A percentile compares a stretch with the other conserved stretches of the same genome.
Evolutionary conservation across 2,113 vertebrate species (phyloP).

Genomic region (Zosterops japonicus): DNA sequence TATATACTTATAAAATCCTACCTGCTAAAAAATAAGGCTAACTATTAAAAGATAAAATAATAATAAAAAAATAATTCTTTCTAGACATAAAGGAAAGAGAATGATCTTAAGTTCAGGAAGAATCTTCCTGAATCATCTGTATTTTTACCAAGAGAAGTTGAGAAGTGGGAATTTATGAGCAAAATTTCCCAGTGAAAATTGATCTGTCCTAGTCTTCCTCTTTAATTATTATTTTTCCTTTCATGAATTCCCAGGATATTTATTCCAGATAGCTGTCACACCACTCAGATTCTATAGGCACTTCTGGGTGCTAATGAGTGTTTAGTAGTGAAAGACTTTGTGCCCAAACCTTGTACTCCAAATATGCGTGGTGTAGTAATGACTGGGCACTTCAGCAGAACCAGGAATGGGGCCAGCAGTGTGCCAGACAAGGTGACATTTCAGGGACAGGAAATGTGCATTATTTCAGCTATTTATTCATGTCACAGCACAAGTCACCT

Average conservation of each 20-base stretch:
- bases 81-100: background rate
- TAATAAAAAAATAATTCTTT: background rate
- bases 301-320: background rate
- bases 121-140: background rate
- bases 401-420: background rate
- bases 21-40: background rate
- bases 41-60: background rate
- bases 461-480: background rate
- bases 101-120: background rate
- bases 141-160: background rate
- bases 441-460: background rate
- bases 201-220: background rate
- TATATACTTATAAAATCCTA: background rate
- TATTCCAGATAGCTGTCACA: background rate
- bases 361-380: rapidly evolving
- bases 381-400: background rate
- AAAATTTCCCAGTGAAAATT: background rate
- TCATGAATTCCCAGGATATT: background rate
- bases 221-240: background rate
- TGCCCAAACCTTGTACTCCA: background rate
- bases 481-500: background rate
- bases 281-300: background rate
- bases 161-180: background rate
- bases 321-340: background rate
- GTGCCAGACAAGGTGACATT: background rate